These are phyloP conservation scores for Manduca sexta DNA, from an alignment of 1,140 invertebrate species.

Conservation along the genomic window DNA sequence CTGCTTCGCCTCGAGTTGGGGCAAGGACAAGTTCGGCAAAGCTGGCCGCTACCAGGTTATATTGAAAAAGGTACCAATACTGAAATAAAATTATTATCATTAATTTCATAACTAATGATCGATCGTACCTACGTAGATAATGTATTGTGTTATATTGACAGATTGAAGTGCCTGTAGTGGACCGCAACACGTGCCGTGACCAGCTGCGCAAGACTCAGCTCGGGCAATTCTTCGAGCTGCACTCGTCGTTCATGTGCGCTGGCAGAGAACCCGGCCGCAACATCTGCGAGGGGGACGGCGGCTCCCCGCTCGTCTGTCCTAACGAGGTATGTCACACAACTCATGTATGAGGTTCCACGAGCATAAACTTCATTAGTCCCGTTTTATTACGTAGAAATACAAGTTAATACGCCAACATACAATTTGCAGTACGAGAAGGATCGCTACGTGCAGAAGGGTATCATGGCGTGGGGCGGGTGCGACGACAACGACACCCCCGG, in stretches of 20 bases:
- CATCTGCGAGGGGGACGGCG: conserved; percentile 77
- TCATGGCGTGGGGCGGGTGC: conserved; percentile 43
- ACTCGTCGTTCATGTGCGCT: conserved; percentile 84
- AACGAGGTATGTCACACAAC: conserved; percentile 47
- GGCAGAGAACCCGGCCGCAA: conserved; percentile 78
- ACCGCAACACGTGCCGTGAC: conserved; percentile 66
- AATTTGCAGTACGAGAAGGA: conserved; percentile 31
- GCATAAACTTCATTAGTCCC: no score
- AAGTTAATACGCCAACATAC: no score
- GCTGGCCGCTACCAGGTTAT: conserved; percentile 79
- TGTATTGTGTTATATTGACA: conserved; percentile 53
- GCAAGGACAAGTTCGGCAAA: conserved; percentile 78
- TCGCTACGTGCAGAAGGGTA: conserved; percentile 74
- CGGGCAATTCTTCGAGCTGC: conserved; percentile 77
- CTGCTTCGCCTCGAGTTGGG: conserved; percentile 83
- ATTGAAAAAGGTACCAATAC: conserved; percentile 78
- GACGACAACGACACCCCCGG: conserved; percentile 76
- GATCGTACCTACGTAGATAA: no score
- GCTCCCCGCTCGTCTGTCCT: conserved; percentile 82
- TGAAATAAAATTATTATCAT: not conserved
- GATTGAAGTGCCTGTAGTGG: conserved; percentile 75
- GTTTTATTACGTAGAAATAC: no score
- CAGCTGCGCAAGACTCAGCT: conserved; percentile 76
- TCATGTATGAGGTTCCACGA: no score
- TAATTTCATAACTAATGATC: no score